Evolutionary conservation across 2,113 vertebrate genomes (phyloP).

Genomic region (Hemichromis elongatus): DNA sequence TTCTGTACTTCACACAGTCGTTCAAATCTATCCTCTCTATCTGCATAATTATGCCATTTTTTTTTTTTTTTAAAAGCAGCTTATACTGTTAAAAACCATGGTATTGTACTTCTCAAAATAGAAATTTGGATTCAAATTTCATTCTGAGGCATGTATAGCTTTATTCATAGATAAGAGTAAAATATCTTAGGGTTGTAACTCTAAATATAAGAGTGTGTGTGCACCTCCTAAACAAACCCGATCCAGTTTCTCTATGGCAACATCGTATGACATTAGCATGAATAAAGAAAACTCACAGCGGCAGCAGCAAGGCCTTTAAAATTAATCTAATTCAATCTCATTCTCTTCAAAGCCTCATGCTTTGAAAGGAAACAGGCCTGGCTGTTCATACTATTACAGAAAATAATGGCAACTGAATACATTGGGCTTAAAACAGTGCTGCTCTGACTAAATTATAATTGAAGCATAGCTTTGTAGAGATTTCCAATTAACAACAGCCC

Average conservation of each 20-base stretch:
- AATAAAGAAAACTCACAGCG: conserved; percentile 47
- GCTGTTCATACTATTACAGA: conserved; percentile 68
- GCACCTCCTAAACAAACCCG: conserved; percentile 36
- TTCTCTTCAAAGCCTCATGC: conserved; percentile 69
- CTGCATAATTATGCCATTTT: too few relatives aligned
- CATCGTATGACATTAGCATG: conserved; percentile 61
- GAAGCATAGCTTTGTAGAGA: conserved; percentile 75
- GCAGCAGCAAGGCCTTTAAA: conserved; percentile 62
- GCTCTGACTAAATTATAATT: conserved; percentile 76
- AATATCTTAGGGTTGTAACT: background rate
- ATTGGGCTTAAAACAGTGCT: conserved; percentile 70
- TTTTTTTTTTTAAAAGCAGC: too few relatives aligned
- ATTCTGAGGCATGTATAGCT: background rate
- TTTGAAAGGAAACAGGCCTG: conserved; percentile 72
- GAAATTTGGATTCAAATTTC: background rate
- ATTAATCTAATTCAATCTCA: conserved; percentile 72
- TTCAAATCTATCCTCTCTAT: background rate
- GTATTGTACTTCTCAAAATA: background rate
- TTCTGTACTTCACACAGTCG: background rate
- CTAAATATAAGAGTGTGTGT: conserved; percentile 1
- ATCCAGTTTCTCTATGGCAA: conserved; percentile 43
- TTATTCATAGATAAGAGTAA: background rate
- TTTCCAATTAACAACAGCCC: conserved; percentile 76
- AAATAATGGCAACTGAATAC: conserved; percentile 68
- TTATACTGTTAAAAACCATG: background rate